phyloP scores from a whole-genome alignment of 2,888 invertebrate genomes.

The Steromphala cineraria region DNA sequence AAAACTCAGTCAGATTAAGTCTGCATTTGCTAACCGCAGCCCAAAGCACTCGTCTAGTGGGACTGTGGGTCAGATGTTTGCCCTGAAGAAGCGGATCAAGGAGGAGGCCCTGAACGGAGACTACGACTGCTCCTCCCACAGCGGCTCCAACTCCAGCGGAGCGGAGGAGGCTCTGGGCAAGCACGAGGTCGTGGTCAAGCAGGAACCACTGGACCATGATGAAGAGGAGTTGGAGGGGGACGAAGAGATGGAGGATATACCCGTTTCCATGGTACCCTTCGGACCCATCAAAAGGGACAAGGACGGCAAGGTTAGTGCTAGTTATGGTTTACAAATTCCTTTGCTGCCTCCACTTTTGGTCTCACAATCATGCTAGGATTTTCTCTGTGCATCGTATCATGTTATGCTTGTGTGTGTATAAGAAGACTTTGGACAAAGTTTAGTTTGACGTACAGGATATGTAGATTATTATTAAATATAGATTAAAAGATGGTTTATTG shows the following conservation, averaged over 20 bases:
- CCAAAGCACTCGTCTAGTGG: constrained; percentile 32
- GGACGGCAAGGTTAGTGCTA: constrained; percentile 7
- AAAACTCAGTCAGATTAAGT: constrained; percentile 61
- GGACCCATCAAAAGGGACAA: background rate
- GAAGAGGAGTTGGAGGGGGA: background rate
- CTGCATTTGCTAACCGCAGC: constrained; percentile 50
- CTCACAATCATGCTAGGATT: background rate
- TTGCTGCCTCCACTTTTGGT: background rate
- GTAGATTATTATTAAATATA: too few species aligned
- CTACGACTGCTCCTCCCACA: background rate
- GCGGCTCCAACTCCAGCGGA: background rate
- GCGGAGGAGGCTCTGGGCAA: background rate
- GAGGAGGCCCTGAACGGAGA: constrained; percentile 42
- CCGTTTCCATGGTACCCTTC: background rate
- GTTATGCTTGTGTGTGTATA: too few species aligned
- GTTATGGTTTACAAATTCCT: background rate
- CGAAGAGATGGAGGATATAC: background rate
- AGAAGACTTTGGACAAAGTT: too few species aligned
- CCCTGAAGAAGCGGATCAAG: constrained; percentile 57
- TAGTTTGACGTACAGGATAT: too few species aligned
- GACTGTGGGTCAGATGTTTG: constrained; percentile 55
- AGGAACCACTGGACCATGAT: constrained; percentile 1
- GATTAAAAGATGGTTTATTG: too few species aligned
- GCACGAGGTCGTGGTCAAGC: background rate
- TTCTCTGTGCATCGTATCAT: too few species aligned